Evolutionary conservation across 2,888 invertebrate genomes (phyloP), one percentile per base, ranked within the genome.

Genomic region (Pachymerium ferrugineum): DNA sequence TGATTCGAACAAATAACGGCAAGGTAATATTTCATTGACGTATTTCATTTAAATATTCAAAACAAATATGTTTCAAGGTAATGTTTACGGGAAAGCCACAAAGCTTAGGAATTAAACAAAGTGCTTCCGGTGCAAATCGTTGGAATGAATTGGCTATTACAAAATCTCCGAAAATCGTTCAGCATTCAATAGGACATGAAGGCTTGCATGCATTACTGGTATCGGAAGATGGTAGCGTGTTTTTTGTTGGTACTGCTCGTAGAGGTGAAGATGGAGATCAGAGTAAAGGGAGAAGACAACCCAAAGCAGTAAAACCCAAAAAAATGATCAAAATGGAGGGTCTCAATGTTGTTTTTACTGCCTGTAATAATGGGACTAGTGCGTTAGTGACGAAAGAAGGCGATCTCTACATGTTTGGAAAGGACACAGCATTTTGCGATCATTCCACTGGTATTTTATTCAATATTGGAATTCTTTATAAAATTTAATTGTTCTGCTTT

Each of bases 201-300:
- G 95, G 96, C 0, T 88, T 92, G 71, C 95, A 98, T 82, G 94
- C 93, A 0, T 85, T 97, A 72, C 83, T 98, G 31, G 87, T 97
- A n/a, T 88, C 94, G 42, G 94, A 97, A 79, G 94, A 94, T 81
- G 98, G 98, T 0, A 89, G 91, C 0, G 94, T 94, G 0, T 89
- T 92, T 81, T 94, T 94, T 83, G 86, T 86, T 78, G 94, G 97
- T 8, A 90, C 93, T 6, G 92, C 97, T 0, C 87, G 92, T 0
- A 86, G 96, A 3, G 97, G 97, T 29, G 97, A 97, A 84, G 97
- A 97, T 82, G 96, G 95, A 0, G 97, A 97, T 80, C 88, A 88
- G 76, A 90, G 87, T 22, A 83, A 83, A 78, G 82, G 80, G 8
- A 77, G 96, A 3, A 86, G 95, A 1, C 91, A 92, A 79, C 92